Evolutionary conservation across 2,113 vertebrate genomes (phyloP), one percentile per base, ranked within the genome.

Genomic region (Vireo altiloquus): DNA sequence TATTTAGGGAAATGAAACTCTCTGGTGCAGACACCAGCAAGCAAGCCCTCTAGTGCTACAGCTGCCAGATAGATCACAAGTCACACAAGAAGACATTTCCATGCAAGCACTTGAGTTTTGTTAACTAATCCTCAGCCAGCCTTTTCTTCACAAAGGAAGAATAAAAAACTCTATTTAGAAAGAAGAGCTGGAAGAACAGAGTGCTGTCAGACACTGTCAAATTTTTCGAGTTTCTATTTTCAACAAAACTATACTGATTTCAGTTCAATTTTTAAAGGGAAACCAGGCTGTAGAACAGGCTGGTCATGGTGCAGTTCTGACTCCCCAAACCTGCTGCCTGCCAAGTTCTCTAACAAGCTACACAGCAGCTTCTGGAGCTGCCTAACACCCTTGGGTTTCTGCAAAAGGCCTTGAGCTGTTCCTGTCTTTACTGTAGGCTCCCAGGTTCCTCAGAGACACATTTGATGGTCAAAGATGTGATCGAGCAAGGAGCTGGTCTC

Each of bases 101-200:
- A 81, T 64, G 64, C 53, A 95, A 90, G 65, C 30, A 87, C 49
- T 92, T 84, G 53, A 83, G 61, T 63, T 94, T 84, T 86, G 46
- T 63, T 81, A 84, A 71, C 56, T 86, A 96, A 86, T 78, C 57
- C 28, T 39, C 35, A 90, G 79, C 15, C 47, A 66, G 47, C 31
- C 68, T 93, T 94, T 90, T 86, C 59, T 82, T 80, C 49, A 60
- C n/a, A 81, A 74, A 83, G 33, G 52, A 90, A 83, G 61, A 92
- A 82, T 33, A 84, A 8, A 63, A 54, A 60, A 77, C 53, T 33
- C 24, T 60, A 80, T 52, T 81, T 59, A 78, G 54, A 90, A 85
- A 77, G 22, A 84, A 82, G 47, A 89, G 60, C 69, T 92, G 80
- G 52, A 91, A 89, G 64, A 84, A 91, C 16, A 74, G 79, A 66